Base-by-base conservation (phyloP, 1,140 invertebrate species). In the Rhopalosiphum padi region DNA sequence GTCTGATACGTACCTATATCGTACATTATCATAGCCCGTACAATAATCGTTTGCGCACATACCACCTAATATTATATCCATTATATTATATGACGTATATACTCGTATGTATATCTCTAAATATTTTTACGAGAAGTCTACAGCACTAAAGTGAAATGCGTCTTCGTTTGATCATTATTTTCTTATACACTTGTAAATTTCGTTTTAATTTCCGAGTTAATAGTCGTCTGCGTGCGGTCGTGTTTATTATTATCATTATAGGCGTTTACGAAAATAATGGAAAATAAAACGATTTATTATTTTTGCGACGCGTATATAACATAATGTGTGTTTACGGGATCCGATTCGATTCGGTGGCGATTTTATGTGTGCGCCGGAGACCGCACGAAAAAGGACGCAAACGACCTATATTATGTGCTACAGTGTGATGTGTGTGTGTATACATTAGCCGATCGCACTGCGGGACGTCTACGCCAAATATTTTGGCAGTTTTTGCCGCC, bases 401-500 rank as follows among this genome's bases (percentile, higher is more conserved):
- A 46, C 35, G 55, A 90, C 89, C 22, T 25, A 41, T 22, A 60
- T 53, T 43, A 48, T 18, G 46, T 51, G 86, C 18, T 43, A 11
- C 35, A 23, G 46, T 51, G 11, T 15, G 21, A 53, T 53, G 22
- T 51, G 18, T n/a, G 86, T 35, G 35, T 30, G 77, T 18, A 48
- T 9, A 37, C 21, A 37, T 48, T 51, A 37, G 60, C 43, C 35
- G 82, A 85, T 48, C 3, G 23, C 91, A 7, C 91, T 7, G 15
- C 82, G 48, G 91, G 91, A 93, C 37, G 82, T 53, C 91, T 41
- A 48, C 35, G 91, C 48, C n/a, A 93, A 93, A 93, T 93, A 93
- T 93, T 93, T 93, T 93, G 91, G 91, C 91, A 93, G 91, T 93
- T 93, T 86, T 93, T 43, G 90, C 77, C 46, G 55, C 55, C 90